Evolutionary conservation across 1,140 invertebrate genomes (phyloP).

Genomic region (Neodiprion virginianus): DNA sequence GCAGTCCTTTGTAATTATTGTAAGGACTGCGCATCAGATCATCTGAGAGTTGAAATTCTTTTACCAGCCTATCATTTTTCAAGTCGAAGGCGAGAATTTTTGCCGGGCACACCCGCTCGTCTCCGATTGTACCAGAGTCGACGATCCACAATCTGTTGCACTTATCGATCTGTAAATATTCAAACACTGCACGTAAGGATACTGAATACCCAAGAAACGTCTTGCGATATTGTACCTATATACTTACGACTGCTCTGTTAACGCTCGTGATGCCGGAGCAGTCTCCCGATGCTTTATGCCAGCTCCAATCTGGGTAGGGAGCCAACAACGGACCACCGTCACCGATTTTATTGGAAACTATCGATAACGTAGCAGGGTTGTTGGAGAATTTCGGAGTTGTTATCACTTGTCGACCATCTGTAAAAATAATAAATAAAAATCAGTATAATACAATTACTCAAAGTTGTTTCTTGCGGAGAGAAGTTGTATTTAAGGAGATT

Average conservation of each 20-base stretch:
- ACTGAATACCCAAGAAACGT: background rate
- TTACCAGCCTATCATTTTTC: slow-evolving; percentile 50
- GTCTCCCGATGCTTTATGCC: slow-evolving; percentile 23
- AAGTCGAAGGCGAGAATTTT: slow-evolving; percentile 60
- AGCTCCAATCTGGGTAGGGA: slow-evolving; percentile 41
- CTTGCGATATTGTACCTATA: background rate
- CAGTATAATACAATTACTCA: no score
- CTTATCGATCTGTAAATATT: slow-evolving; percentile 54
- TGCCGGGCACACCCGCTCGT: slow-evolving; percentile 50
- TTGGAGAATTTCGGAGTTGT: slow-evolving; percentile 33
- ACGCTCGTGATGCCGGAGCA: slow-evolving; percentile 36
- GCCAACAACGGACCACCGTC: slow-evolving; percentile 26
- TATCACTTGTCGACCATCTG: slow-evolving; percentile 37
- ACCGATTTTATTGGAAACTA: slow-evolving; percentile 20
- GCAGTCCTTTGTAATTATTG: slow-evolving; percentile 31
- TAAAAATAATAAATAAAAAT: background rate
- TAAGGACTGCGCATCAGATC: slow-evolving; percentile 35
- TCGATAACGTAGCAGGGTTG: slow-evolving; percentile 35
- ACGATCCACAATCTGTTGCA: slow-evolving; percentile 62
- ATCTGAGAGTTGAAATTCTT: slow-evolving; percentile 45
- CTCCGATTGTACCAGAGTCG: slow-evolving; percentile 57
- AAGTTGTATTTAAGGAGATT: no score
- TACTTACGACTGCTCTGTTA: slow-evolving; percentile 30
- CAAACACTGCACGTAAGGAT: background rate
- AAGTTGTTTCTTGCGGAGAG: no score